These are phyloP conservation scores for Indicator maculatus DNA, from an alignment of 2,113 vertebrate species.

Conservation along the genomic window DNA sequence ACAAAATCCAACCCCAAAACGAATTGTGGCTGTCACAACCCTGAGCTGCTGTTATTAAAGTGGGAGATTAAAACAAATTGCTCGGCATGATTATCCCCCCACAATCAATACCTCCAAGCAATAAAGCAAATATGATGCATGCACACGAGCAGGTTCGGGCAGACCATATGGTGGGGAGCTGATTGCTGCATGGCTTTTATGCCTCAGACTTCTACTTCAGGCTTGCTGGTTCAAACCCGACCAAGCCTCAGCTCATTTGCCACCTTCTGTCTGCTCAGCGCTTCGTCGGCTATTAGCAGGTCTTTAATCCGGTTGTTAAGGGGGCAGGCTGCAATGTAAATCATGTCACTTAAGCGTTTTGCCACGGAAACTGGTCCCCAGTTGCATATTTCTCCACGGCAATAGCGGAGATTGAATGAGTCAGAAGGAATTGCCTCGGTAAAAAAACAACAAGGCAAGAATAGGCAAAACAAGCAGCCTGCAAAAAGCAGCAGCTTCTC, in stretches of 20 bases:
- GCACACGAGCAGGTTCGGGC: neutral
- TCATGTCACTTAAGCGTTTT: neutral
- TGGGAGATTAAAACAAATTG: slow-evolving; percentile 17
- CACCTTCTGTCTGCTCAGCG: neutral
- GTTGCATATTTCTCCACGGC: neutral
- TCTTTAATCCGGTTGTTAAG: neutral
- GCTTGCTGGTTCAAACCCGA: neutral
- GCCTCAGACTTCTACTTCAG: neutral
- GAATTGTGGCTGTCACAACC: neutral
- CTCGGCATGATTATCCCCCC: neutral
- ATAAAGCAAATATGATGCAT: neutral
- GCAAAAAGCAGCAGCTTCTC: neutral
- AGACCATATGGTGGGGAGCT: neutral
- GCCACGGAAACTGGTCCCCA: neutral
- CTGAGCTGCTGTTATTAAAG: neutral
- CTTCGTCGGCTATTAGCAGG: neutral
- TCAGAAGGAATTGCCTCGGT: neutral
- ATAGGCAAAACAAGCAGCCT: neutral
- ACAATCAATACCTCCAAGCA: slow-evolving; percentile 38
- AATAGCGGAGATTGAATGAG: neutral
- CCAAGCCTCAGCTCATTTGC: neutral
- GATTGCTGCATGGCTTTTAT: neutral
- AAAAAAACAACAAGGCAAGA: neutral
- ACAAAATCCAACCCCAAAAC: too few species aligned
- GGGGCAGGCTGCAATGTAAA: neutral